These are phyloP conservation scores for Dicranocentrus wangi DNA, from an alignment of 2,888 invertebrate species.

Conservation along the genomic window DNA sequence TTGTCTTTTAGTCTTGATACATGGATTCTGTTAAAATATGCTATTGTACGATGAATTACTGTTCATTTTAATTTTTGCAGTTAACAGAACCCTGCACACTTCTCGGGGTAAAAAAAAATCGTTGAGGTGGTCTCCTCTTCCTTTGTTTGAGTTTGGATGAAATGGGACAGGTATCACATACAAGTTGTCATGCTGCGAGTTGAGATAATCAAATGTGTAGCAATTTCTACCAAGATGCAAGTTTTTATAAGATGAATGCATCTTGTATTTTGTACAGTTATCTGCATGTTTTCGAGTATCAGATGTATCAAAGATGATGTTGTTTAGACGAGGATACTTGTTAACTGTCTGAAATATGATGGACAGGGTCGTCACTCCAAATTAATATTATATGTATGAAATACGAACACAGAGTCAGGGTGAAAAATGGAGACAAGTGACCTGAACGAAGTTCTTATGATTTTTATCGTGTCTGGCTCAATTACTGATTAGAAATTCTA, in stretches of 20 bases:
- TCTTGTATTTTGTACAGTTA: slow-evolving; percentile 37
- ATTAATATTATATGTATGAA: too few species aligned
- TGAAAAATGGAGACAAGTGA: too few species aligned
- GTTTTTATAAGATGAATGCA: background rate
- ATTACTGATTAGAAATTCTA: slow-evolving; percentile 26
- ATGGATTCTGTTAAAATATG: too few species aligned
- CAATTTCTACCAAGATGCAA: slow-evolving; percentile 1
- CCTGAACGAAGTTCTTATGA: slow-evolving; percentile 4
- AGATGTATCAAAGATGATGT: too few species aligned
- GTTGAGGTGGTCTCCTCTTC: slow-evolving; percentile 39
- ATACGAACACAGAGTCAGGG: too few species aligned
- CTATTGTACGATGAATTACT: too few species aligned
- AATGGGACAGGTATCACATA: slow-evolving; percentile 45
- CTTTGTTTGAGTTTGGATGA: slow-evolving; percentile 31
- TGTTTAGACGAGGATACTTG: slow-evolving; percentile 11
- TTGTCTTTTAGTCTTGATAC: too few species aligned
- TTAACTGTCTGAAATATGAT: slow-evolving; percentile 47
- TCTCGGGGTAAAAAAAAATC: too few species aligned
- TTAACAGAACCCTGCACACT: too few species aligned
- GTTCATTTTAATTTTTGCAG: too few species aligned
- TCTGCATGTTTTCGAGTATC: too few species aligned
- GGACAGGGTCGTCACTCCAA: slow-evolving; percentile 52
- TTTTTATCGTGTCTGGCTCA: slow-evolving; percentile 14
- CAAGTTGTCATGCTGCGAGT: slow-evolving; percentile 49
- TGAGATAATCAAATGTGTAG: slow-evolving; percentile 25